These are phyloP conservation scores for Umimayanthus kanabou DNA, from an alignment of 92 coral and sea anemone genomes.

Conservation along the genomic window DNA sequence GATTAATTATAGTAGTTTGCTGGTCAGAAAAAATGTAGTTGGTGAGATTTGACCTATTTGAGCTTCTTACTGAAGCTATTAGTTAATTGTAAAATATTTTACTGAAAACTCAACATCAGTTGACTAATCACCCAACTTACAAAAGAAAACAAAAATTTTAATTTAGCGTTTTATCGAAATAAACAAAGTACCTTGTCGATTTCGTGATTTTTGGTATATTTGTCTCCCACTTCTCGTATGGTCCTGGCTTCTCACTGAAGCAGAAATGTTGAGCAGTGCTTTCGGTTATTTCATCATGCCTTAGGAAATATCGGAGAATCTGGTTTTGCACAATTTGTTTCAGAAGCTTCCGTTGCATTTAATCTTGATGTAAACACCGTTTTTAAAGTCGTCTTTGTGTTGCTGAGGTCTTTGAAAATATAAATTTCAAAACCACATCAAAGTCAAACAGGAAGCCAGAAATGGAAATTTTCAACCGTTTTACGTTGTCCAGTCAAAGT, in stretches of 20 bases:
- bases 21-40: neutral
- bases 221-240: neutral
- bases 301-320: neutral
- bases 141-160: neutral
- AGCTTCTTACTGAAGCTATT: neutral
- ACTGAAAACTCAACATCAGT: neutral
- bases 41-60: neutral
- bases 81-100: constrained; percentile 13
- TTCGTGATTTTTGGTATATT: neutral
- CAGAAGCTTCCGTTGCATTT: neutral
- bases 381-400: neutral
- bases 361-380: constrained; percentile 3
- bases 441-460: constrained; percentile 10
- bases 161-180: neutral
- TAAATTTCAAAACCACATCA: neutral
- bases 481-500: neutral
- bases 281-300: neutral
- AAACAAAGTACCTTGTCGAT: neutral
- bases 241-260: neutral
- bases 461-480: neutral
- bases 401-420: neutral
- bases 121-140: neutral
- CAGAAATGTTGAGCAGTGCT: neutral
- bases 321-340: neutral
- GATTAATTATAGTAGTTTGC: neutral